These are phyloP conservation scores for Antennarius maculatus DNA, from an alignment of 2,797 vertebrate genomes.

Conservation along the genomic window DNA sequence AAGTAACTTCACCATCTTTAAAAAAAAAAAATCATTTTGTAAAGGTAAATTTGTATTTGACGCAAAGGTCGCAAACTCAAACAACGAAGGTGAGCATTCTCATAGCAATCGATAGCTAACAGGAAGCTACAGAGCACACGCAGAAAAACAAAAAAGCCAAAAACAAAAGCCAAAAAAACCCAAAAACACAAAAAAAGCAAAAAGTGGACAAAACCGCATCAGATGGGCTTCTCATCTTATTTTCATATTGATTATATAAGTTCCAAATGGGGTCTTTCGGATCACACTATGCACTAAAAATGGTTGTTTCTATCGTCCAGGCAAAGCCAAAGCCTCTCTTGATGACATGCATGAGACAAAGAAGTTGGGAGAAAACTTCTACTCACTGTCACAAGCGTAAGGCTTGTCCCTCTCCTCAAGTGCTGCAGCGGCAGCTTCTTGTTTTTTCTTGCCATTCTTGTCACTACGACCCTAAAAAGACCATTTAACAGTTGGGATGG, in stretches of 20 bases:
- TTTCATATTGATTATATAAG: conserved; percentile 24
- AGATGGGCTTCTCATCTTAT: conserved; percentile 7
- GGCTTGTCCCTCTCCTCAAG: conserved; percentile 96
- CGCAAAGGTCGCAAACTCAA: conserved; percentile 31
- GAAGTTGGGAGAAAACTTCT: conserved; percentile 7
- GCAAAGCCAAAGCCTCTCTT: conserved; percentile 46
- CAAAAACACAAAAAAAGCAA: not conserved
- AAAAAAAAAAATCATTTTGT: conserved; percentile 1
- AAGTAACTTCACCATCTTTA: not conserved
- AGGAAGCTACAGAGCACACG: conserved; percentile 42
- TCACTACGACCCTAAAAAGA: conserved; percentile 88
- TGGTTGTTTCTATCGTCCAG: conserved; percentile 29
- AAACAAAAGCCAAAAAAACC: no score
- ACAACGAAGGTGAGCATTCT: conserved; percentile 37
- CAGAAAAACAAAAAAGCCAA: not conserved
- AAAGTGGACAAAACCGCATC: conserved; percentile 6
- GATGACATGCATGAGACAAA: conserved; percentile 41
- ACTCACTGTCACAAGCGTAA: conserved; percentile 98
- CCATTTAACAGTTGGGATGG: conserved; percentile 17
- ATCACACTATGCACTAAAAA: conserved; percentile 49
- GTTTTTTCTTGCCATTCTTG: conserved; percentile 91
- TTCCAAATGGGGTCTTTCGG: conserved; percentile 36
- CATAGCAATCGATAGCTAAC: conserved; percentile 34
- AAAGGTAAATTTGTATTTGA: conserved; percentile 15
- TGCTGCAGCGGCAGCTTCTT: conserved; percentile 89